These are phyloP conservation scores for Geococcyx californianus DNA, from an alignment of 2,113 vertebrate species.

Conservation along the genomic window DNA sequence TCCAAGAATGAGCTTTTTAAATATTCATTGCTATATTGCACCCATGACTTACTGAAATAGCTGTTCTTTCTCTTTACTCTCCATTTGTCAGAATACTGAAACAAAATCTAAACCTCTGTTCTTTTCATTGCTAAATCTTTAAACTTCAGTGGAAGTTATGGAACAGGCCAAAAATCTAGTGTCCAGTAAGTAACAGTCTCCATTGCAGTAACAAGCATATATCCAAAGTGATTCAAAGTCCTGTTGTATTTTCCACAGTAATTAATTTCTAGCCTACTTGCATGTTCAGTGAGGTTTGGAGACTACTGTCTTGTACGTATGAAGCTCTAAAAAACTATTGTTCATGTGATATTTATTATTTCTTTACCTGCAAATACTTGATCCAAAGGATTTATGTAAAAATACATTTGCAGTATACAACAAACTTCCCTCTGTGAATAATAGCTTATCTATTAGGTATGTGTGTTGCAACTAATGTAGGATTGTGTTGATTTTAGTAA, in stretches of 20 bases:
- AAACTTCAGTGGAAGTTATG: neutral
- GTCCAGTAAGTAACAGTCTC: neutral
- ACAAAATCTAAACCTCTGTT: neutral
- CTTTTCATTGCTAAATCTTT: neutral
- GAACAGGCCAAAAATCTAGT: neutral
- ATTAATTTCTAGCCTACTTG: neutral
- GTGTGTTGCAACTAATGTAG: neutral
- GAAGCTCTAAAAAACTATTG: neutral
- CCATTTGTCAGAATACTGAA: neutral
- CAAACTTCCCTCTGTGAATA: neutral
- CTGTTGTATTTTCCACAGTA: neutral
- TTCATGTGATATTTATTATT: neutral
- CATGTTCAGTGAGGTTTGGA: neutral
- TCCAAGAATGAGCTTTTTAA: neutral
- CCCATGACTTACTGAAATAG: neutral
- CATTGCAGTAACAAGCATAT: neutral
- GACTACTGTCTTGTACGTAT: neutral
- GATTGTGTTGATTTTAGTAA: too few relatives aligned
- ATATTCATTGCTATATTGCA: neutral
- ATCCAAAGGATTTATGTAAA: neutral
- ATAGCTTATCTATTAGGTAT: neutral
- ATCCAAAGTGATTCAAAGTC: neutral
- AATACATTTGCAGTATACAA: neutral
- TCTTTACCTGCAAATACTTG: neutral
- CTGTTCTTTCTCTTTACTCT: neutral